Evolutionary conservation across 23 tunicate genomes (phyloP).

Genomic region (Styela clava): DNA sequence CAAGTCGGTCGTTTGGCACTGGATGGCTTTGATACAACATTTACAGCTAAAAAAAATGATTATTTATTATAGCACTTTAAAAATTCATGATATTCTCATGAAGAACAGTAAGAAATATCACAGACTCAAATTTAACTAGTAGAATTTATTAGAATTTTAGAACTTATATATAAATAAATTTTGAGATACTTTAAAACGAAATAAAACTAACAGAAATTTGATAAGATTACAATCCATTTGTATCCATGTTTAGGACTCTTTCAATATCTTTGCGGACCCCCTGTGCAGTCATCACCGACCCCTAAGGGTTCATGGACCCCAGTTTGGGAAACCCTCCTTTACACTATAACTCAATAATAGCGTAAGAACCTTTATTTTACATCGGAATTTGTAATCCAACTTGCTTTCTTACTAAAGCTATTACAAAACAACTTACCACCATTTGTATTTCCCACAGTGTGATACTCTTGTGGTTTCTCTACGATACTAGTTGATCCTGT

Average conservation of each 20-base stretch:
- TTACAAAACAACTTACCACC: background rate
- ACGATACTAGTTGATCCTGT: slow-evolving; percentile 35
- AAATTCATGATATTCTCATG: background rate
- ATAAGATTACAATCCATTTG: background rate
- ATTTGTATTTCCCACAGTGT: slow-evolving; percentile 4
- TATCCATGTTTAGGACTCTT: background rate
- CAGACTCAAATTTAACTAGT: background rate
- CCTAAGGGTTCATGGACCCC: no score
- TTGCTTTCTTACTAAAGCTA: background rate
- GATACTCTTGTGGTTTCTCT: slow-evolving; percentile 3
- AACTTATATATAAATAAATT: background rate
- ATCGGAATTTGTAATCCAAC: background rate
- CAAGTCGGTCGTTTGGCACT: slow-evolving; percentile 25
- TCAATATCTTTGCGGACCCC: background rate
- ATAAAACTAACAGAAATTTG: background rate
- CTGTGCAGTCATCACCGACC: no score
- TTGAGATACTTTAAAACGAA: no score
- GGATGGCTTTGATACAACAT: slow-evolving; percentile 6
- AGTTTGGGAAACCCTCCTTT: no score
- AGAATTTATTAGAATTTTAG: background rate
- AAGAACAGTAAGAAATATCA: background rate
- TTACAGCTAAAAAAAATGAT: background rate
- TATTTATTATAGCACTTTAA: no score
- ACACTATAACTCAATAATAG: background rate
- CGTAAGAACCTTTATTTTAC: background rate